These are phyloP conservation scores for Argopecten irradians DNA, from an alignment of 1,140 invertebrate species.

Conservation along the genomic window DNA sequence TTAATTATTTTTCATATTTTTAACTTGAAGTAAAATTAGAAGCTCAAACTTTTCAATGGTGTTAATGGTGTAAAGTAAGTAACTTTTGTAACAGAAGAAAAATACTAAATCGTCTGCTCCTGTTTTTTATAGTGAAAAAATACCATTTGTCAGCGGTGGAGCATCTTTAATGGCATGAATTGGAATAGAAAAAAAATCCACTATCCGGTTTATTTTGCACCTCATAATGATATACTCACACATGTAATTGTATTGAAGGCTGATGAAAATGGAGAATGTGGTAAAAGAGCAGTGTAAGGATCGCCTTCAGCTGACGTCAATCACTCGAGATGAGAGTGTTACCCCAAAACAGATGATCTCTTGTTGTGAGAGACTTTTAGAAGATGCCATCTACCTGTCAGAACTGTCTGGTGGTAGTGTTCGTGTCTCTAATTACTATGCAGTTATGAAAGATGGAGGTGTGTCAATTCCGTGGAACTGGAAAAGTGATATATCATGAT, in stretches of 20 bases:
- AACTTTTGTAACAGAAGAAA: too few species aligned
- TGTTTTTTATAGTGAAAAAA: too few species aligned
- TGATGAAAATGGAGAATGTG: conserved; percentile 67
- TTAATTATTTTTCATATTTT: too few species aligned
- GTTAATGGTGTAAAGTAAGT: too few species aligned
- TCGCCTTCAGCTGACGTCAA: conserved; percentile 83
- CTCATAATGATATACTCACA: background rate
- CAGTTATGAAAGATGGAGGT: conserved; percentile 91
- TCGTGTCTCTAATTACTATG: conserved; percentile 93
- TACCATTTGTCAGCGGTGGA: too few species aligned
- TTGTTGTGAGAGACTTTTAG: conserved; percentile 86
- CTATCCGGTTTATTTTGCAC: background rate
- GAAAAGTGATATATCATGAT: conserved; percentile 64
- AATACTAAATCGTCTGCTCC: too few species aligned
- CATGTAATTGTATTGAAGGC: conserved; percentile 62
- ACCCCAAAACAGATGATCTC: conserved; percentile 92
- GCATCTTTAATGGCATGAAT: background rate
- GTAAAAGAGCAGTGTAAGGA: conserved; percentile 88
- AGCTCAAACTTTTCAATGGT: too few species aligned
- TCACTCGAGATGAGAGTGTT: conserved; percentile 93
- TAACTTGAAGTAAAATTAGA: too few species aligned
- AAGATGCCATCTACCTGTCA: conserved; percentile 77
- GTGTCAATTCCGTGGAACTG: conserved; percentile 96
- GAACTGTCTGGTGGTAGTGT: conserved; percentile 81
- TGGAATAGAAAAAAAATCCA: background rate